A percentile compares a stretch with the other conserved stretches of the same genome.
These are phyloP conservation scores for Clamator glandarius DNA, from an alignment of 2,797 vertebrate species.

Conservation along the genomic window DNA sequence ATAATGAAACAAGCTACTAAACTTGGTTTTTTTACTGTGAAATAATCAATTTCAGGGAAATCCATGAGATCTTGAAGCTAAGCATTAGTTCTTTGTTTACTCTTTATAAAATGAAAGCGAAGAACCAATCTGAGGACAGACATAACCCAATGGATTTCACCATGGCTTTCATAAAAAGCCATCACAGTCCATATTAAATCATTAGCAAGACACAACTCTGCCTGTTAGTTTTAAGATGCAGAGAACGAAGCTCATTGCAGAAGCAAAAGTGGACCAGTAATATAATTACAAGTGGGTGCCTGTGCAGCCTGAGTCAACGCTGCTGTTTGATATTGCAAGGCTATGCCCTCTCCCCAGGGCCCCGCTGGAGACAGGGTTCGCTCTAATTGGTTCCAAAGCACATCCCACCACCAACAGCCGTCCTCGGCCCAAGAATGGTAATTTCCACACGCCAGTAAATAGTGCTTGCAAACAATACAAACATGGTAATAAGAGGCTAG, in stretches of 20 bases:
- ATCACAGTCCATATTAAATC: constrained; percentile 66
- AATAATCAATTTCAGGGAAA: not conserved
- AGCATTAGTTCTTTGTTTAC: not conserved
- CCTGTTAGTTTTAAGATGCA: constrained; percentile 75
- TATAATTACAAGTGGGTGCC: constrained; percentile 79
- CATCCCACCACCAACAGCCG: constrained; percentile 85
- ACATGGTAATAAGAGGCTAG: constrained; percentile 94
- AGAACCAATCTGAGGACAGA: not conserved
- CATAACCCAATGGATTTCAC: constrained; percentile 14
- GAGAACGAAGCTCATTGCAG: constrained; percentile 73
- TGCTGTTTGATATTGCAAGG: constrained; percentile 88
- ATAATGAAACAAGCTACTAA: not conserved
- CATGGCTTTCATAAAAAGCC: constrained; percentile 15
- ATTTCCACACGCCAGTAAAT: constrained; percentile 91
- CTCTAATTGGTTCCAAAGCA: constrained; percentile 98
- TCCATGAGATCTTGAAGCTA: not conserved
- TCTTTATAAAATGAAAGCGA: not conserved
- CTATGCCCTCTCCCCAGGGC: constrained; percentile 84
- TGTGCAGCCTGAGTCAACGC: constrained; percentile 82
- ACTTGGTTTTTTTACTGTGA: not conserved
- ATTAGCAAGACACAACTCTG: constrained; percentile 62
- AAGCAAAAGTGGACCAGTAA: constrained; percentile 80
- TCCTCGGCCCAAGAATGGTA: constrained; percentile 86
- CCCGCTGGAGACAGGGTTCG: constrained; percentile 81
- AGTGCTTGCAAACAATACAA: constrained; percentile 95